Base-by-base conservation (phyloP, 2,113 vertebrate genomes). In the Synodontis membranacea region DNA sequence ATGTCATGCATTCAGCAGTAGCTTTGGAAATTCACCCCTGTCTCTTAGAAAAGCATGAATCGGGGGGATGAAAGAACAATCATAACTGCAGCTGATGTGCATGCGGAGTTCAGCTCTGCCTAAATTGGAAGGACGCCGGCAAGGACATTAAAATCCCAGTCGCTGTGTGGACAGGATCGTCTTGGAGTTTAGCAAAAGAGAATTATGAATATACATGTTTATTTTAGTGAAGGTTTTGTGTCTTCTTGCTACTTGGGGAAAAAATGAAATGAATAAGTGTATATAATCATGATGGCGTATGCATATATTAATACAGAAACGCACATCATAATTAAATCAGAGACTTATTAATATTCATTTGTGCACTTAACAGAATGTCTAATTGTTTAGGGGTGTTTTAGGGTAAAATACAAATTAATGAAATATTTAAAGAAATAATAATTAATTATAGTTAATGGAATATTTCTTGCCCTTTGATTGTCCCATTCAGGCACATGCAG, bases 1-100 rank as follows among this genome's bases (percentile, higher is more conserved):
- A 81, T 86, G 78, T 81, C 78, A 80, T 70, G 31, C 64, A 81
- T 46, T 70, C 76, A 56, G 46, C 31, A 23, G n/a, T 39, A 70
- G 60, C 44, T 31, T 17, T 52, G 46, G 72, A 80, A 34, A 56
- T 39, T 44, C 84, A 68, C 6, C 80, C 25, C 31, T 17, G 50
- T 17, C 42, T 76, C 56, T 34, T 37, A 15, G 72, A 64, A 78
- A 75, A 64, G 12, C 56, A 64, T 85, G 56, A 64, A 78, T 62
- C 3, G 42, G 28, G 39, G 34, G 34, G 52, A 37, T 84, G 50
- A 60, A 84, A 83, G 15, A 50, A 48, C 81, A 50, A 50, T 46
- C 5, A 12, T 12, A 21, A 37, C n/a, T 50, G 60, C 60, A 64
- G 39, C 37, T 64, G 60, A 66, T 21, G 42, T 62, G 56, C 44